Evolutionary conservation across 2,888 invertebrate genomes (phyloP), one percentile per base, ranked within the genome.

Genomic region (Psylliodes chrysocephalus): DNA sequence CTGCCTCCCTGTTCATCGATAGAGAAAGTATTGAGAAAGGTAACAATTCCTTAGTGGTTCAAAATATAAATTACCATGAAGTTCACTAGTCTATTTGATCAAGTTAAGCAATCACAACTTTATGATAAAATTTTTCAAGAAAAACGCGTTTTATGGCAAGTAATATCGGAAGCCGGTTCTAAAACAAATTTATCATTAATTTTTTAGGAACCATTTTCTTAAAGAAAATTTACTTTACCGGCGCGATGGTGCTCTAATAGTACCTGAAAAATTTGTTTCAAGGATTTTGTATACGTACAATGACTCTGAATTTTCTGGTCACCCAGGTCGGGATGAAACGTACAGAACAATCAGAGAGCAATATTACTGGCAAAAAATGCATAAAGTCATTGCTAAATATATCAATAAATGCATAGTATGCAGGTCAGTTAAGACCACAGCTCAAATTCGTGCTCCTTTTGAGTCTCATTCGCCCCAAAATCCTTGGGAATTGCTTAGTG

Each of bases 321-420:
- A 74, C 42, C 72, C 73, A 0, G 73, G 73, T 7, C 17, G 44
- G 4, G 72, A 71, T 1, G 70, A 75, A 60, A 73, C 72, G 10
- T 47, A 59, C 10, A 15, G 63, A 14, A 55, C 60, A n/a, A 64
- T 75, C n/a, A 59, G 63, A 10, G n/a, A 44, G n/a, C 47, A 52
- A 3, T 76, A 71, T 18, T 63, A 70, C 25, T 76, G 76, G 75
- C 59, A 65, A 3, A 61, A 60, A 0, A 67, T 77, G 67, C 68
- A 63, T 18, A 46, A 44, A 6, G 67, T 74, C 28, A 15, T 65
- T 5, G 12, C 17, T 2, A 35, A 44, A 0, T 19, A 64, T 12
- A 35, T 68, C 0, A 1, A 6, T 6, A 4, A 19, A 1, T 62
- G 67, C 18, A 17, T 65, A 7, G 30, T 55, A 3, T 67, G 63